phyloP scores from a whole-genome alignment of 2,888 invertebrate genomes.

The Scaptomyza parva region DNA sequence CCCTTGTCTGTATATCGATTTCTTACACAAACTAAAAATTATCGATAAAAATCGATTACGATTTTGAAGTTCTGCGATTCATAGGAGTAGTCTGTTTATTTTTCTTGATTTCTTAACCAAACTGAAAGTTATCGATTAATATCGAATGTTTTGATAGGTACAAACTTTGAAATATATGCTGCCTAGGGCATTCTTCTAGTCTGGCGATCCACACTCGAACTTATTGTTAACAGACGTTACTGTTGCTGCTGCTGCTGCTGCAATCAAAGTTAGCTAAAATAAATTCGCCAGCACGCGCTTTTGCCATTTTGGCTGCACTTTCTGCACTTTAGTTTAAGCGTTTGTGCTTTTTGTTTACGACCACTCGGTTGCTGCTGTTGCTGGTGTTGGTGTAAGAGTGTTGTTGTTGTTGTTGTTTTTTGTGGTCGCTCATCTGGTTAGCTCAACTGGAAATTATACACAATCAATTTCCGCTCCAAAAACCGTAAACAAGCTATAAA shows the following conservation, averaged over 20 bases:
- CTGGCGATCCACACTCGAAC: accelerated
- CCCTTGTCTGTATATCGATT: neutral
- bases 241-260: constrained; percentile 8
- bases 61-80: no score
- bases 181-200: neutral
- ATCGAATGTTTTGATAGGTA: no score
- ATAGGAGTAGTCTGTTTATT: no score
- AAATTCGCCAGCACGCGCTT: constrained; percentile 64
- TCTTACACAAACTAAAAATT: neutral
- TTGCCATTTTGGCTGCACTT: constrained; percentile 49
- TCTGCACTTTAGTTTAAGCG: constrained; percentile 44
- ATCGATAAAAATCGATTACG: neutral
- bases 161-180: no score
- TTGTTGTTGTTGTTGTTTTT: constrained; percentile 44
- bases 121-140: no score
- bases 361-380: constrained; percentile 12
- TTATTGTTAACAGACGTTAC: constrained; percentile 8
- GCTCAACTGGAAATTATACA: constrained; percentile 76
- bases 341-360: constrained; percentile 46
- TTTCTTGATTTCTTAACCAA: no score
- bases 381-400: constrained; percentile 26
- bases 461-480: constrained; percentile 82
- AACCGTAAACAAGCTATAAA: constrained; percentile 59
- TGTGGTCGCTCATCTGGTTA: constrained; percentile 60
- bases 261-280: constrained; percentile 54